A percentile compares a stretch with the other conserved stretches of the same genome.
These are phyloP conservation scores for Vireo altiloquus DNA, from an alignment of 2,113 vertebrate genomes.

Conservation along the genomic window DNA sequence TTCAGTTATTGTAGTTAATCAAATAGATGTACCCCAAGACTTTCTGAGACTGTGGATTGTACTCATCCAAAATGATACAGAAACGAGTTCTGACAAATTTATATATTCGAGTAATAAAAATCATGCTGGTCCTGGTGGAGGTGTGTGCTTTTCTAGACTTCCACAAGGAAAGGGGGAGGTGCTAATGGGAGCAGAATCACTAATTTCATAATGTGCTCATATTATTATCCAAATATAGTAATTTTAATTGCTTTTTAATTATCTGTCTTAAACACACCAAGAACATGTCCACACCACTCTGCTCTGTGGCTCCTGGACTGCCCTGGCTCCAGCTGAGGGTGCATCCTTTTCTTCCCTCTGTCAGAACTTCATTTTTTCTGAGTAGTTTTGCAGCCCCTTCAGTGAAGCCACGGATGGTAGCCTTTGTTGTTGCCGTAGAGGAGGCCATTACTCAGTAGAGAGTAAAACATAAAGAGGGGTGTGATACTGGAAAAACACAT, in stretches of 20 bases:
- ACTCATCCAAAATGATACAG: not conserved
- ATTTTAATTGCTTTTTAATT: not conserved
- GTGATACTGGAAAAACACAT: constrained; percentile 37
- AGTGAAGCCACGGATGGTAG: not conserved
- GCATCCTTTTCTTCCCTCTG: not conserved
- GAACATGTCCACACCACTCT: not conserved
- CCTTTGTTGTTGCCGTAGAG: not conserved
- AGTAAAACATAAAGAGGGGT: not conserved
- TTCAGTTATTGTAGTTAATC: not conserved
- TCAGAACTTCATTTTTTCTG: not conserved
- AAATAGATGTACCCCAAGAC: not conserved
- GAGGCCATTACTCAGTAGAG: not conserved
- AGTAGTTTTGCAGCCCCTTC: not conserved
- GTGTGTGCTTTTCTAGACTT: not conserved
- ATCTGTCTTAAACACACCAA: not conserved
- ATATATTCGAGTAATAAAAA: not conserved
- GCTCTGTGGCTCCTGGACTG: not conserved
- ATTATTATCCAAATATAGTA: not conserved
- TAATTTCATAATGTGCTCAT: not conserved
- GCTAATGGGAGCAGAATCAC: not conserved
- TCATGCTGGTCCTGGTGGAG: not conserved
- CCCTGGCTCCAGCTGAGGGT: not conserved
- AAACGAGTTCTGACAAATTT: not conserved
- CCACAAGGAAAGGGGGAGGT: not conserved
- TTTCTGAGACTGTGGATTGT: not conserved